A percentile compares a stretch with the other conserved stretches of the same genome.
phyloP scores from a whole-genome alignment of 2,113 vertebrate genomes.

The Opisthocomus hoazin region DNA sequence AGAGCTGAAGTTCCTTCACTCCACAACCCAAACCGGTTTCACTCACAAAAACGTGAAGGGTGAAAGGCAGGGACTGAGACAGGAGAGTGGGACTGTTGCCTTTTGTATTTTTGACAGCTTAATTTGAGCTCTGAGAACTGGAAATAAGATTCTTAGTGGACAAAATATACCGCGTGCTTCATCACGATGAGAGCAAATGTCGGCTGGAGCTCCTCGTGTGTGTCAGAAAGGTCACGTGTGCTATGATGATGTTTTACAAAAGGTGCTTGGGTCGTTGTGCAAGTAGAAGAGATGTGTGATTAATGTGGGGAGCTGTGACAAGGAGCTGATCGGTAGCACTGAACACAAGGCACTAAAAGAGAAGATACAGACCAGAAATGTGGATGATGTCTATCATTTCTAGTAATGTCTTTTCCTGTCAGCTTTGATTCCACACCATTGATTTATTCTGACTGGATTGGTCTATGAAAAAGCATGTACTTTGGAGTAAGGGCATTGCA shows the following conservation, averaged over 20 bases:
- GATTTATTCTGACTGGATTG: background rate
- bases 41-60: background rate
- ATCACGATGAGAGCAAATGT: background rate
- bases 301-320: background rate
- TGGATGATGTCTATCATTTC: background rate
- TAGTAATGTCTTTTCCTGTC: background rate
- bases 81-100: background rate
- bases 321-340: background rate
- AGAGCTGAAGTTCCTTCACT: background rate
- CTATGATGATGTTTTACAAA: background rate
- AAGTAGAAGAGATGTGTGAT: background rate
- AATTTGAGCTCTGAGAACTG: background rate
- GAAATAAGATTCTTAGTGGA: background rate
- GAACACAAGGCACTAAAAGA: background rate
- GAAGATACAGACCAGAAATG: background rate
- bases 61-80: background rate
- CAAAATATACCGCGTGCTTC: accelerated
- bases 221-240: background rate
- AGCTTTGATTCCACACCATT: background rate
- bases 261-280: background rate
- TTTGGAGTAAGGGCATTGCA: background rate
- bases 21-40: background rate
- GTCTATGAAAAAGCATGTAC: background rate
- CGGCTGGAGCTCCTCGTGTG: background rate
- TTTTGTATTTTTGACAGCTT: background rate